Percentiles rank a stretch among this genome's conserved stretches.
Evolutionary conservation across 2,113 vertebrate species (phyloP).

Genomic region (Poecilia latipinna): DNA sequence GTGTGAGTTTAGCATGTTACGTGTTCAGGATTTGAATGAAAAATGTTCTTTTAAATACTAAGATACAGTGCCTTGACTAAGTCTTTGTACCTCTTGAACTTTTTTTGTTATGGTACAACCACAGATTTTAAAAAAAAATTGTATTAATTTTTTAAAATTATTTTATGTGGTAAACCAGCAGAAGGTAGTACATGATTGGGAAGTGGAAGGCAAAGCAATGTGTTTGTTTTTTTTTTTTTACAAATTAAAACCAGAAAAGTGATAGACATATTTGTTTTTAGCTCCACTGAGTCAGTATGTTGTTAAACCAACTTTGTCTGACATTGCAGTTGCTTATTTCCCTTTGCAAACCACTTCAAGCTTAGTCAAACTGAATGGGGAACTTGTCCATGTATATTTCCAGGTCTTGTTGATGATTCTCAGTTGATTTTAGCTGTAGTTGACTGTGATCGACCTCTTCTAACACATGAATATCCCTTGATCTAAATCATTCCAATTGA

Average conservation of each 20-base stretch:
- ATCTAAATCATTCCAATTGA: background rate
- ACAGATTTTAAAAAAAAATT: background rate
- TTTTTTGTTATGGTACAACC: background rate
- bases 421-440: background rate
- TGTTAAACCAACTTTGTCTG: background rate
- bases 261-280: background rate
- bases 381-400: too few relatives aligned
- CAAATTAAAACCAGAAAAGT: background rate
- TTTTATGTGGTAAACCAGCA: background rate
- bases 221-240: background rate
- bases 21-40: background rate
- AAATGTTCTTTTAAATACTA: conserved; percentile 16
- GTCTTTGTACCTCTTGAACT: background rate
- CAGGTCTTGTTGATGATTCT: background rate
- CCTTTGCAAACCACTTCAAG: background rate
- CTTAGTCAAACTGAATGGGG: background rate
- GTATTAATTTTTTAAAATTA: background rate
- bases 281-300: background rate
- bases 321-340: background rate
- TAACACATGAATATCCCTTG: background rate
- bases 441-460: too few relatives aligned
- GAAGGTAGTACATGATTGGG: too few relatives aligned
- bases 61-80: background rate
- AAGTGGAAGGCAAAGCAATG: background rate
- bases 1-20: conserved; percentile 4